These are phyloP conservation scores for Monochamus saltuarius DNA, from an alignment of 1,140 invertebrate genomes.

Conservation along the genomic window DNA sequence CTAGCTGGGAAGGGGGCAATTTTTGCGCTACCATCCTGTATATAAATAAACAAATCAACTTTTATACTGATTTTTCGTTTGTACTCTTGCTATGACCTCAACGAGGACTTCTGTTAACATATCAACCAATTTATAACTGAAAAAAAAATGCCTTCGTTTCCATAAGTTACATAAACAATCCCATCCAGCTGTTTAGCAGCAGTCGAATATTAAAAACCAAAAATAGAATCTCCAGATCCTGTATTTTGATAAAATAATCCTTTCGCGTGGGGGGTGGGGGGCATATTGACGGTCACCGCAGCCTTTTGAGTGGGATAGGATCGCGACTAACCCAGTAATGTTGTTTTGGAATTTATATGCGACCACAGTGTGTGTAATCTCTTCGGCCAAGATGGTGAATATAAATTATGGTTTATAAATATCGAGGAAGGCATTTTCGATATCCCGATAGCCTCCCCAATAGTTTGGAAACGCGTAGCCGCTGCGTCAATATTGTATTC, in stretches of 20 bases:
- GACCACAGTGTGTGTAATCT: slow-evolving; percentile 32
- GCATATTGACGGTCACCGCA: not conserved
- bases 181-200: too few species aligned
- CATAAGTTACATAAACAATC: too few species aligned
- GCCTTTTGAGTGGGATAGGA: not conserved
- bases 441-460: slow-evolving; percentile 15
- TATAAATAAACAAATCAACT: too few species aligned
- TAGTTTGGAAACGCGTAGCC: slow-evolving; percentile 2
- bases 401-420: slow-evolving; percentile 41
- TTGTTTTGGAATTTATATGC: slow-evolving; percentile 19
- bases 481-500: slow-evolving; percentile 32
- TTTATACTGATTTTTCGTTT: too few species aligned
- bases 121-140: too few species aligned
- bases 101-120: too few species aligned
- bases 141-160: too few species aligned
- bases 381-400: slow-evolving; percentile 36
- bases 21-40: too few species aligned
- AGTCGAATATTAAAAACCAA: not conserved
- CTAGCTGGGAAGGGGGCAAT: too few species aligned
- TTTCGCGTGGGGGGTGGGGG: not conserved
- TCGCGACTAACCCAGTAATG: not conserved
- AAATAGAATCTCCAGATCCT: not conserved
- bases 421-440: slow-evolving; percentile 39
- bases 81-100: too few species aligned
- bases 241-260: not conserved